Evolutionary conservation across 2,888 invertebrate species (phyloP).

Genomic region (Monochamus alternatus): DNA sequence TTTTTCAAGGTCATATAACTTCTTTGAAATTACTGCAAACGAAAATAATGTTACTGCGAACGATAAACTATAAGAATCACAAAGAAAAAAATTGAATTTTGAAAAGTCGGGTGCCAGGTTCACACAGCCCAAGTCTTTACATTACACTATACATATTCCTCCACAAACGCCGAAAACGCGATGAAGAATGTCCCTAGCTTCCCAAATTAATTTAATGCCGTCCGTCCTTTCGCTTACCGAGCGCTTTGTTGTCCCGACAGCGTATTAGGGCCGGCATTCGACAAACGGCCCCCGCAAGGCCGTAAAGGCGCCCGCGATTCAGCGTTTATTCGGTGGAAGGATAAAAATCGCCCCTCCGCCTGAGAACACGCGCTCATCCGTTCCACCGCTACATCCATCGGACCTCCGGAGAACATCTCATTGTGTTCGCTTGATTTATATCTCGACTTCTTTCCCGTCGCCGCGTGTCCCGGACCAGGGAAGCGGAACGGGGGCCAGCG

Average conservation of each 20-base stretch:
- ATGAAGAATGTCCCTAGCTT: not conserved
- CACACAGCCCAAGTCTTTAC: too few species aligned
- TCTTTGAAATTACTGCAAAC: too few species aligned
- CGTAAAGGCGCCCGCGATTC: conserved; percentile 2
- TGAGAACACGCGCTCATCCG: not conserved
- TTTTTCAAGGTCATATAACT: too few species aligned
- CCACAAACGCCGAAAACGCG: not conserved
- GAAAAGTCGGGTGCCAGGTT: too few species aligned
- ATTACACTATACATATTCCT: not conserved
- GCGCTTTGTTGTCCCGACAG: conserved; percentile 3
- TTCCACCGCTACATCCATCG: conserved; percentile 11
- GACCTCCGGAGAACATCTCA: conserved; percentile 51
- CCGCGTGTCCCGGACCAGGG: conserved; percentile 44
- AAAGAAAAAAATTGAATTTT: too few species aligned
- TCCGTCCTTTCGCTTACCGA: not conserved
- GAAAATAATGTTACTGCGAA: too few species aligned
- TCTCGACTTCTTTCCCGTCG: conserved; percentile 53
- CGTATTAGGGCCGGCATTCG: conserved; percentile 3
- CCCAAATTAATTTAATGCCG: conserved; percentile 6
- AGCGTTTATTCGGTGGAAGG: not conserved
- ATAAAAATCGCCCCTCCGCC: conserved; percentile 1
- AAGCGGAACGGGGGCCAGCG: conserved; percentile 34
- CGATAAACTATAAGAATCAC: too few species aligned
- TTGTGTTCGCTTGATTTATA: conserved; percentile 60
- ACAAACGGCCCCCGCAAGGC: not conserved